Percentiles rank a stretch among this genome's conserved stretches.
These are phyloP conservation scores for Lanius ludovicianus DNA, from an alignment of 2,113 vertebrate species.

Conservation along the genomic window DNA sequence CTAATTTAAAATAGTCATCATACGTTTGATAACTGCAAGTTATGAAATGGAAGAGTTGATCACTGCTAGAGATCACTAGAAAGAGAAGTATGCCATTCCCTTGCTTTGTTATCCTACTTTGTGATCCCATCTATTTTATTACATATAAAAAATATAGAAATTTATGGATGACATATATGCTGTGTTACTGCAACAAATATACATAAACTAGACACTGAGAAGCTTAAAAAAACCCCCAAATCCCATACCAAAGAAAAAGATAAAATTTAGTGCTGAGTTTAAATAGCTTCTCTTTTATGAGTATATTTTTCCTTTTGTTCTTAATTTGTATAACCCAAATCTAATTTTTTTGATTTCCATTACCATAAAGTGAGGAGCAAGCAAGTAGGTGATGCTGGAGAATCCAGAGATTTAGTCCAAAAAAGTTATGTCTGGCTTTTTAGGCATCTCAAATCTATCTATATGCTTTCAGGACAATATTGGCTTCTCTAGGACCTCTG, in stretches of 20 bases:
- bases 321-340: not conserved
- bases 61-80: not conserved
- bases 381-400: fast-evolving
- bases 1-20: not conserved
- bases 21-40: not conserved
- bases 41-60: not conserved
- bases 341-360: not conserved
- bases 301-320: not conserved
- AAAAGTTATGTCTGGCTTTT: not conserved
- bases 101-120: not conserved
- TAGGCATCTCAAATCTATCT: not conserved
- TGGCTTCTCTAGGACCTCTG: not conserved
- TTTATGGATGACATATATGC: not conserved
- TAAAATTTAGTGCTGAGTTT: not conserved
- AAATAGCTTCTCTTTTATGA: not conserved
- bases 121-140: not conserved
- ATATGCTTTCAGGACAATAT: not conserved
- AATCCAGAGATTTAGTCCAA: not conserved
- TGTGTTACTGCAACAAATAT: not conserved
- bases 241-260: not conserved
- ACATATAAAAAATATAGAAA: not conserved
- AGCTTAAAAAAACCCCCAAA: not conserved
- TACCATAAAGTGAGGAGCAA: not conserved
- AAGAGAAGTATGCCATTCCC: not conserved
- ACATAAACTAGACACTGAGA: not conserved